Conservation (phyloP, 2,797 vertebrate species). For the Chromis chromis region DNA sequence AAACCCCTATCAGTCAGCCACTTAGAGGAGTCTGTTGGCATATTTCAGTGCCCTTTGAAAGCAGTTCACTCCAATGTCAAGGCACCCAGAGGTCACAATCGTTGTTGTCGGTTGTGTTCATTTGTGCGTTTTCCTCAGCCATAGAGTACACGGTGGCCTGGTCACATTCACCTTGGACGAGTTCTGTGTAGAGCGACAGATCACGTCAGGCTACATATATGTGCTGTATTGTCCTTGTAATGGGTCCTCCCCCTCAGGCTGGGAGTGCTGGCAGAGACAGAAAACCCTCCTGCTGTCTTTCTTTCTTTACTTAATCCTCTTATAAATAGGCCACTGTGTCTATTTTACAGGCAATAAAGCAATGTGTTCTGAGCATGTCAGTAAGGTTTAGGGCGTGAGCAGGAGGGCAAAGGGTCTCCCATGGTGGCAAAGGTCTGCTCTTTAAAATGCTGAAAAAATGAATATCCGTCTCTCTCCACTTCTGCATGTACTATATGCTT, state of each 20-base stretch:
- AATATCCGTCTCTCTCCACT: constrained; percentile 14
- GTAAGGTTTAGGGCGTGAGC: constrained; percentile 61
- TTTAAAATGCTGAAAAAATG: constrained; percentile 35
- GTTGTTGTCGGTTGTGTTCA: neutral
- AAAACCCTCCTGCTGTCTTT: constrained; percentile 68
- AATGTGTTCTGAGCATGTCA: constrained; percentile 71
- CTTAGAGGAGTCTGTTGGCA: too few species aligned
- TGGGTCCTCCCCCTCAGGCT: constrained; percentile 57
- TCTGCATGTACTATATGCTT: constrained; percentile 34
- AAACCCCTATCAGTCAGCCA: too few species aligned
- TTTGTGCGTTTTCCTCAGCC: constrained; percentile 12
- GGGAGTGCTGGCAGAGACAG: constrained; percentile 63
- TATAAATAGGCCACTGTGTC: constrained; percentile 84
- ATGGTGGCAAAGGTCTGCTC: constrained; percentile 52
- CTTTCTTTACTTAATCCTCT: constrained; percentile 82
- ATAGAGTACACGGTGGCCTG: neutral
- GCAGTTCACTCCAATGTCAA: constrained; percentile 12
- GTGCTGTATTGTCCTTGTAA: constrained; percentile 61
- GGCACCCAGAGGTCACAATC: neutral
- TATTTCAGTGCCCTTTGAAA: constrained; percentile 4
- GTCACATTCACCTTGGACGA: constrained; percentile 14
- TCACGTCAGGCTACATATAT: constrained; percentile 63
- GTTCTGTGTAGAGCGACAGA: constrained; percentile 24
- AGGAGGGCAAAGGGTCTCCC: constrained; percentile 52
- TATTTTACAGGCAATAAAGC: constrained; percentile 84